A percentile compares a stretch with the other conserved stretches of the same genome.
These are phyloP conservation scores for Lordiphosa collinella DNA, from an alignment of 1,140 invertebrate genomes.

Conservation along the genomic window DNA sequence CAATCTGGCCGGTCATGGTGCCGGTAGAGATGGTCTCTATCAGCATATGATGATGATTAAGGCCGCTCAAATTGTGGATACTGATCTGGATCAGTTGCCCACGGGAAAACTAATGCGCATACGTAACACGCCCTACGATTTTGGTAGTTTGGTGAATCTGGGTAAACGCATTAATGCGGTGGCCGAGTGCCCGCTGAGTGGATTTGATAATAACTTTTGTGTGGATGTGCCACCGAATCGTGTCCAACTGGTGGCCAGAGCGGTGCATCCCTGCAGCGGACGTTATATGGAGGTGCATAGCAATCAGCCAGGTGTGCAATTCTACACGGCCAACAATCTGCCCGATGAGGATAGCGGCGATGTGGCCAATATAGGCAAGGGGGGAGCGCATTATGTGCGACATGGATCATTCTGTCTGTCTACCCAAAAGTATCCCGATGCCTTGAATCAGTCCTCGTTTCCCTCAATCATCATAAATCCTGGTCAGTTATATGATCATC, in stretches of 20 bases:
- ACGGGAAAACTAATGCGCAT: conserved; percentile 87
- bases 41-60: conserved; percentile 88
- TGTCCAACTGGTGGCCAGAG: conserved; percentile 81
- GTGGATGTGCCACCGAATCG: too few species aligned
- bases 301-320: conserved; percentile 93
- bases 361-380: conserved; percentile 49
- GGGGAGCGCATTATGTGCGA: conserved; percentile 46
- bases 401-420: conserved; percentile 94
- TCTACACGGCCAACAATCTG: conserved; percentile 92
- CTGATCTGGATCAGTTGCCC: conserved; percentile 86
- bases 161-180: conserved; percentile 27
- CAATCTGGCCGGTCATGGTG: conserved; percentile 91
- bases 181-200: conserved; percentile 55
- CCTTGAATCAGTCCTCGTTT: conserved; percentile 85
- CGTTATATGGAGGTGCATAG: conserved; percentile 88
- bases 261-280: conserved; percentile 86
- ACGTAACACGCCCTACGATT: conserved; percentile 85
- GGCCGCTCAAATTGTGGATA: conserved; percentile 87
- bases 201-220: conserved; percentile 89
- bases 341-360: conserved; percentile 80
- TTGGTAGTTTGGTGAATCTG: conserved; percentile 81
- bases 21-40: conserved; percentile 82
- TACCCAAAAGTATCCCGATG: conserved; percentile 95
- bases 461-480: conserved; percentile 81
- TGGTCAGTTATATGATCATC: conserved; percentile 85